Evolutionary conservation across 2,113 vertebrate species (phyloP).

Genomic region (Rissa tridactyla): DNA sequence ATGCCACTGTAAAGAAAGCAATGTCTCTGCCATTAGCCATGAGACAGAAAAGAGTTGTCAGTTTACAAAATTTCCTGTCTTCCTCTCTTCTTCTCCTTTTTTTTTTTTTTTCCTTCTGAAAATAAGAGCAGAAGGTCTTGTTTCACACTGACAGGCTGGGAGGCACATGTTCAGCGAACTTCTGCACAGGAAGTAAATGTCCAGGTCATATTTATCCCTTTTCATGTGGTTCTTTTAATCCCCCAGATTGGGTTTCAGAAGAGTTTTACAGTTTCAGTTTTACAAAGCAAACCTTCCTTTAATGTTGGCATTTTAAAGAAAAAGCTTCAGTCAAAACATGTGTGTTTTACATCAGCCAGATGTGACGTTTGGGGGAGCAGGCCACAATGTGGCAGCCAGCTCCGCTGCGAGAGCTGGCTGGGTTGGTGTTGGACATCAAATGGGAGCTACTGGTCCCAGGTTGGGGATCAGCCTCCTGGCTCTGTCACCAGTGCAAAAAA

Average conservation of each 20-base stretch:
- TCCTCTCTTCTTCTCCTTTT: neutral
- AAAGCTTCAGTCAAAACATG: constrained; percentile 89
- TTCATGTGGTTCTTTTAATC: constrained; percentile 96
- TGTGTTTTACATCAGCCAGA: constrained; percentile 93
- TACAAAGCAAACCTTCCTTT: constrained; percentile 92
- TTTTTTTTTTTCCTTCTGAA: neutral
- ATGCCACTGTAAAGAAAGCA: neutral
- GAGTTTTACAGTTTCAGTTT: constrained; percentile 84
- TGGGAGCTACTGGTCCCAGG: neutral
- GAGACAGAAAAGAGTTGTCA: neutral
- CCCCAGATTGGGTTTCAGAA: constrained; percentile 85
- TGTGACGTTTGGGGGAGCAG: constrained; percentile 70
- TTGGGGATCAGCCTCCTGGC: neutral
- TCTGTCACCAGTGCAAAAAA: neutral
- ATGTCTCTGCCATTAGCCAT: neutral
- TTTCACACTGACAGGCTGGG: constrained; percentile 72
- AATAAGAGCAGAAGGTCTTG: constrained; percentile 51
- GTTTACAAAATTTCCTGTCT: constrained; percentile 4
- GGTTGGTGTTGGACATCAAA: neutral
- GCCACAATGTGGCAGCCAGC: constrained; percentile 76
- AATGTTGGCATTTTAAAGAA: constrained; percentile 89
- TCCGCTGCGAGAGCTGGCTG: neutral
- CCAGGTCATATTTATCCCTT: constrained; percentile 81
- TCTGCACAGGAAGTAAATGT: constrained; percentile 91
- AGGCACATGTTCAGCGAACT: constrained; percentile 91